phyloP scores from a whole-genome alignment of 1,140 invertebrate genomes.

The Neuroterus valhalla region DNA sequence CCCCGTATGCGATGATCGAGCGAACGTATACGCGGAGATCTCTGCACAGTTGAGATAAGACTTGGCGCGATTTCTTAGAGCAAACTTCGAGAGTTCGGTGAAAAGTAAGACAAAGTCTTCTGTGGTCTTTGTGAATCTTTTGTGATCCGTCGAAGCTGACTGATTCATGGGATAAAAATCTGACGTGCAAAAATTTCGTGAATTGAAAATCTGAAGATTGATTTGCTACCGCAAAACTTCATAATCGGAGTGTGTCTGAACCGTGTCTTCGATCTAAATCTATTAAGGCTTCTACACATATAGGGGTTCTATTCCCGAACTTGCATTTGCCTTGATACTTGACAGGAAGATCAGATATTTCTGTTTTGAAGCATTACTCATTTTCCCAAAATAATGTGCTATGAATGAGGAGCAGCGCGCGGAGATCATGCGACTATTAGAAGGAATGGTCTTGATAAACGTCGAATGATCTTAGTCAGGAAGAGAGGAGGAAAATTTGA shows the following conservation, averaged over 20 bases:
- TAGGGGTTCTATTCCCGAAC: too few relatives aligned
- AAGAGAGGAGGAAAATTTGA: slow-evolving; percentile 32
- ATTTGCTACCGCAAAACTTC: too few relatives aligned
- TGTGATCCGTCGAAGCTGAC: slow-evolving; percentile 38
- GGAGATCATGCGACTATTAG: slow-evolving; percentile 3
- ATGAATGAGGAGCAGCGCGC: background rate
- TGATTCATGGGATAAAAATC: slow-evolving; percentile 27
- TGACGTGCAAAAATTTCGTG: background rate
- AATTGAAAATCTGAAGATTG: too few relatives aligned
- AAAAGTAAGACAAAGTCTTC: slow-evolving; percentile 49
- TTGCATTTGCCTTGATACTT: too few relatives aligned
- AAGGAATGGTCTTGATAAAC: slow-evolving; percentile 48
- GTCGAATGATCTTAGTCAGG: slow-evolving; percentile 42
- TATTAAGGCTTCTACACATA: too few relatives aligned
- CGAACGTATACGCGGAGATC: slow-evolving; percentile 55
- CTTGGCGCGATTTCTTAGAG: slow-evolving; percentile 48
- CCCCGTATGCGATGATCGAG: slow-evolving; percentile 59
- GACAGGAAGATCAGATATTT: background rate
- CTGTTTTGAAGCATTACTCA: slow-evolving; percentile 32
- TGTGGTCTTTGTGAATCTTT: slow-evolving; percentile 48
- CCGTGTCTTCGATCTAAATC: too few relatives aligned
- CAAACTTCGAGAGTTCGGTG: slow-evolving; percentile 46
- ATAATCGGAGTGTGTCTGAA: too few relatives aligned
- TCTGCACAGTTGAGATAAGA: slow-evolving; percentile 60
- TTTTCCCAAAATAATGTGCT: too few relatives aligned